Evolutionary conservation across 1,140 invertebrate species (phyloP).

Genomic region (Plectrocnemia conspersa): DNA sequence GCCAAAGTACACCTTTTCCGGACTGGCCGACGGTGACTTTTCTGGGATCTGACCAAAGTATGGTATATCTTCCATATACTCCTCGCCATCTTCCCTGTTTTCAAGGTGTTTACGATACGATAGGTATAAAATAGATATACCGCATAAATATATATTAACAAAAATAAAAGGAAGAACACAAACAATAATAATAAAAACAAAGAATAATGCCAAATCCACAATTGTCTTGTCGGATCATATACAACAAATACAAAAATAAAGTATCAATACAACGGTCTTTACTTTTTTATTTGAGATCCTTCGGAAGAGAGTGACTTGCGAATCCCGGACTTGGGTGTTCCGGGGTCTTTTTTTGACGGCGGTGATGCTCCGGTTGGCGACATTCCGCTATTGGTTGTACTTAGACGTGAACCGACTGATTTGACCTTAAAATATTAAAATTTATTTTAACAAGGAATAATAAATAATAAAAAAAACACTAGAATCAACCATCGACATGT

Average conservation of each 20-base stretch:
- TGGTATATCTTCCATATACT: too few species aligned
- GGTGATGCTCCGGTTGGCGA: constrained; percentile 10
- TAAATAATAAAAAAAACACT: neutral
- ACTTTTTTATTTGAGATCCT: too few species aligned
- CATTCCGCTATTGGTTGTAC: constrained; percentile 33
- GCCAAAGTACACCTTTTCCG: constrained; percentile 1
- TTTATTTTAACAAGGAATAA: too few species aligned
- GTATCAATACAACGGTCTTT: too few species aligned
- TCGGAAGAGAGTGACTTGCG: constrained; percentile 2
- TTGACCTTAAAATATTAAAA: constrained; percentile 42
- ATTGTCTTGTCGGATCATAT: neutral
- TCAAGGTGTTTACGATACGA: too few species aligned
- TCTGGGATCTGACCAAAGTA: too few species aligned
- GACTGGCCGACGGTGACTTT: neutral
- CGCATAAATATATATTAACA: too few species aligned
- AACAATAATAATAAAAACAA: too few species aligned
- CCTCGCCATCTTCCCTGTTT: too few species aligned
- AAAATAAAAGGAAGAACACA: too few species aligned
- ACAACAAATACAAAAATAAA: neutral
- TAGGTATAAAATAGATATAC: too few species aligned
- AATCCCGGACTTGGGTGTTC: constrained; percentile 30
- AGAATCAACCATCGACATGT: too few species aligned
- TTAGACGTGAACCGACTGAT: constrained; percentile 44
- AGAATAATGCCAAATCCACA: constrained; percentile 25
- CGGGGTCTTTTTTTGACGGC: constrained; percentile 44